A percentile compares a stretch with the other conserved stretches of the same genome.
These are phyloP conservation scores for Tenualosa thibaudeaui DNA, from an alignment of 2,797 vertebrate genomes.

Conservation along the genomic window DNA sequence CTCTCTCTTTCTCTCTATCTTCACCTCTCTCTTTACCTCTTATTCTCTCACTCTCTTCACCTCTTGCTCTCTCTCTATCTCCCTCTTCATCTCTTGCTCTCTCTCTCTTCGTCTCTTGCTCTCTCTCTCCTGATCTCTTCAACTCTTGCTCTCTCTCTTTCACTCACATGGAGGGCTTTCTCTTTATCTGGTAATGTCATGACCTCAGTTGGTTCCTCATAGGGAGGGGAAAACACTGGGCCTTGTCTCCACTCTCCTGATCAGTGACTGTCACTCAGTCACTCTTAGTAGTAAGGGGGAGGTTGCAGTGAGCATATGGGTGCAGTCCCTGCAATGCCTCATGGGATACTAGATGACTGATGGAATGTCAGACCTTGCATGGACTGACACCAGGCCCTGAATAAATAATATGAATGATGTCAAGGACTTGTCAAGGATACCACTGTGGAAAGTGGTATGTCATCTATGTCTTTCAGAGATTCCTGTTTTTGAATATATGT, in stretches of 20 bases:
- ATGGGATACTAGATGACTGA: not conserved
- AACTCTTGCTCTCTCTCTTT: not conserved
- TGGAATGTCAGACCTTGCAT: not conserved
- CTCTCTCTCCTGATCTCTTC: not conserved
- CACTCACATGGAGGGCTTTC: no score
- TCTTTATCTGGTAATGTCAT: conserved; percentile 6
- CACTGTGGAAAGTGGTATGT: not conserved
- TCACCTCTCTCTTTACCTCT: no score
- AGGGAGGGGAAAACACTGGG: not conserved
- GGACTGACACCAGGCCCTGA: not conserved
- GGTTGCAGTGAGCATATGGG: not conserved
- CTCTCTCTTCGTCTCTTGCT: not conserved
- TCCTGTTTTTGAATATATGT: not conserved
- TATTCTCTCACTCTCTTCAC: no score
- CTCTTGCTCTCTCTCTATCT: no score
- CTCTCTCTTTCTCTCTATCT: no score
- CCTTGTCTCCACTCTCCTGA: not conserved
- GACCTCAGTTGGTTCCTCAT: not conserved
- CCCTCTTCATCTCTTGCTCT: no score
- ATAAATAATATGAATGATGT: not conserved
- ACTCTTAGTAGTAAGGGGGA: not conserved
- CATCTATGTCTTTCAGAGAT: not conserved
- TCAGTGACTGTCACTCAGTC: not conserved
- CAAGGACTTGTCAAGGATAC: no score
- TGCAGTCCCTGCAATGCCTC: not conserved